Conservation (phyloP, 2,113 vertebrate genomes). For the Heloderma charlesbogerti region DNA sequence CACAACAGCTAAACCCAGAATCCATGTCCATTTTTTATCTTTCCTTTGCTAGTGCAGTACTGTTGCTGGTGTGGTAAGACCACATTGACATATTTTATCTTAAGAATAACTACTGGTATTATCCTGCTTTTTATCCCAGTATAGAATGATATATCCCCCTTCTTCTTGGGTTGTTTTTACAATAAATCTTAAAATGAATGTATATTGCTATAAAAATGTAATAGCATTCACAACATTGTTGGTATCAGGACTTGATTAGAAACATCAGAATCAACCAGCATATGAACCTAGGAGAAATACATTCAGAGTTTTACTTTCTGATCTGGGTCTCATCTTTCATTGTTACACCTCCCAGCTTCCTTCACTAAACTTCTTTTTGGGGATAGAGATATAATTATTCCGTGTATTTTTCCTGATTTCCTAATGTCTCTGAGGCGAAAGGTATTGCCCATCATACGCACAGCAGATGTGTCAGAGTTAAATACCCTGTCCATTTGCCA, state of each 20-base stretch:
- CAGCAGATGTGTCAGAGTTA: slow-evolving; percentile 57
- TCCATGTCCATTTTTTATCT: neutral
- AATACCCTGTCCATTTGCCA: slow-evolving; percentile 62
- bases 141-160: neutral
- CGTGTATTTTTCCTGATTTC: slow-evolving; percentile 22
- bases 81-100: neutral
- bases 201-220: neutral
- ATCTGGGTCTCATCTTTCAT: neutral
- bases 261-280: neutral
- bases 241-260: neutral
- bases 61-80: no score
- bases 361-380: slow-evolving; percentile 15
- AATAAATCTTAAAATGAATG: neutral
- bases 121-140: neutral
- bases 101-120: neutral
- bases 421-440: slow-evolving; percentile 22
- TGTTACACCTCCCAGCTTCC: neutral
- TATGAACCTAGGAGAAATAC: slow-evolving; percentile 24
- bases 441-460: slow-evolving; percentile 23
- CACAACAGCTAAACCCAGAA: neutral
- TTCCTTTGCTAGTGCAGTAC: neutral
- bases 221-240: neutral
- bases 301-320: neutral
- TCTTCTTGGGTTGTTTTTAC: neutral
- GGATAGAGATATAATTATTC: slow-evolving; percentile 36